Percentiles rank a stretch among this genome's conserved stretches.
Evolutionary conservation across 2,888 invertebrate species (phyloP).

Genomic region (Myathropa florea): DNA sequence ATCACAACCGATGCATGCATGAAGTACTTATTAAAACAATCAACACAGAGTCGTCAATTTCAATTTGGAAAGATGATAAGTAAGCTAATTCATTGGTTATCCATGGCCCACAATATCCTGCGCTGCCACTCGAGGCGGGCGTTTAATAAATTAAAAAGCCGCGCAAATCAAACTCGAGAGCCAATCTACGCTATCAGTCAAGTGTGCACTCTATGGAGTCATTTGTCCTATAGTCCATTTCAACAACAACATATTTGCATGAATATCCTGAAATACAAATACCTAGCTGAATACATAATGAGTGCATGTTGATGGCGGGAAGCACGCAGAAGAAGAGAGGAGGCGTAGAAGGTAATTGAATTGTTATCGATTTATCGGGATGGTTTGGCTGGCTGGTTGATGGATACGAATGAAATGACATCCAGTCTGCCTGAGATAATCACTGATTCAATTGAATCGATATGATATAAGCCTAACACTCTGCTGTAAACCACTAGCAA

Average conservation of each 20-base stretch:
- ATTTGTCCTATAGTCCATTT: neutral
- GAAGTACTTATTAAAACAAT: too few species aligned
- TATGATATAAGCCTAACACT: neutral
- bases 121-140: neutral
- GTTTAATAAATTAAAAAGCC: neutral
- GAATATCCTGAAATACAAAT: neutral
- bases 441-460: neutral
- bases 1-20: too few species aligned
- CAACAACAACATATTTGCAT: neutral
- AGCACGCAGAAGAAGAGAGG: neutral
- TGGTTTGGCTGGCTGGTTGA: neutral
- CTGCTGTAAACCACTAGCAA: neutral
- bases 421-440: neutral
- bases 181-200: neutral
- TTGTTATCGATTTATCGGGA: neutral
- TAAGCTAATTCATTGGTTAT: too few species aligned
- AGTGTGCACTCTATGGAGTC: neutral
- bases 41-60: too few species aligned
- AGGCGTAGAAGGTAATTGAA: neutral
- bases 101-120: too few species aligned
- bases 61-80: too few species aligned
- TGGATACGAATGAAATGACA: neutral
- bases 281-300: neutral
- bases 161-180: neutral
- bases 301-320: neutral